phyloP scores from a whole-genome alignment of 2,797 vertebrate genomes.

The Okamejei kenojei region DNA sequence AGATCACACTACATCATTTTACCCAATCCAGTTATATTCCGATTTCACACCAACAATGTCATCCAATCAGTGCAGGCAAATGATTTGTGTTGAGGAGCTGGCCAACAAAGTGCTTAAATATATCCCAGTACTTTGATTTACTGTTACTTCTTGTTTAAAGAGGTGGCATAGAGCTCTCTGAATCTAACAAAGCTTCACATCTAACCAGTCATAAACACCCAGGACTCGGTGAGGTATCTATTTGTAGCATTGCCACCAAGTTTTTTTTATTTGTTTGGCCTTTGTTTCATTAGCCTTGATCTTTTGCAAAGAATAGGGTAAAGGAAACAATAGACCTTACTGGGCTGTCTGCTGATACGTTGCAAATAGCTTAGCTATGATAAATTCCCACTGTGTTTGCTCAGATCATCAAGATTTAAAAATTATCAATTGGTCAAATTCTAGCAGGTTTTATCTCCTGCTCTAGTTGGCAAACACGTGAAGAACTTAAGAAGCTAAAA shows the following conservation, averaged over 20 bases:
- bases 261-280: background rate
- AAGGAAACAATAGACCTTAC: background rate
- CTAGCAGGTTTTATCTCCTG: background rate
- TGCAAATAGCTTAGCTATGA: slow-evolving; percentile 9
- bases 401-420: background rate
- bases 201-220: slow-evolving; percentile 22
- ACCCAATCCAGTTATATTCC: background rate
- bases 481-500: background rate
- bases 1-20: background rate
- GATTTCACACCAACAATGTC: background rate
- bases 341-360: background rate
- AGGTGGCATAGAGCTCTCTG: background rate
- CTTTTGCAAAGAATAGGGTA: background rate
- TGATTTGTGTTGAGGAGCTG: background rate
- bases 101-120: background rate
- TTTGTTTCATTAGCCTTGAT: slow-evolving; percentile 31
- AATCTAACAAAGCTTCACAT: background rate
- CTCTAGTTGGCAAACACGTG: background rate
- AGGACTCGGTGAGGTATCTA: background rate
- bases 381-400: background rate
- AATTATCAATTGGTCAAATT: background rate
- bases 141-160: slow-evolving; percentile 15
- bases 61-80: background rate
- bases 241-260: background rate
- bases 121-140: slow-evolving; percentile 1